Evolutionary conservation across 2,113 vertebrate genomes (phyloP).

Genomic region (Podarcis muralis): DNA sequence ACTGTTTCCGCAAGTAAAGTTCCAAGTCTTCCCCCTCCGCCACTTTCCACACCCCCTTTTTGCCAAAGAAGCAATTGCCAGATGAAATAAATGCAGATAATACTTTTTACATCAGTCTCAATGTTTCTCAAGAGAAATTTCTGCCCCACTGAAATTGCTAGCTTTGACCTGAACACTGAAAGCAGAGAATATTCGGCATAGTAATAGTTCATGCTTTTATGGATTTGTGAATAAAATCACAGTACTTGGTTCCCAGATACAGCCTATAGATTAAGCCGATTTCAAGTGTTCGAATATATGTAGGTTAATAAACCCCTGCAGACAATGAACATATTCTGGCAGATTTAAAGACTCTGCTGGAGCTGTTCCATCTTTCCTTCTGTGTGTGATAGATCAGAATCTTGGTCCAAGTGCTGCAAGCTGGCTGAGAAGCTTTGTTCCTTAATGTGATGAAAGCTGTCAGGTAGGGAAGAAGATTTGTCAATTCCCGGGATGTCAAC

Average conservation of each 20-base stretch:
- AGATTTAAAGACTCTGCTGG: slow-evolving; percentile 33
- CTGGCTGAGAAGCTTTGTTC: slow-evolving; percentile 37
- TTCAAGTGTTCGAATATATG: not conserved
- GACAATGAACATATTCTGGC: slow-evolving; percentile 13
- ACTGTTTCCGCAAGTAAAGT: not conserved
- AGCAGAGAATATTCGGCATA: not conserved
- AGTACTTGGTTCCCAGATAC: not conserved
- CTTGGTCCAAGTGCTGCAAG: slow-evolving; percentile 27
- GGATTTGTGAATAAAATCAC: not conserved
- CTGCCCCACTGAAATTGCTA: not conserved
- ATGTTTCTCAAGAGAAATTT: not conserved
- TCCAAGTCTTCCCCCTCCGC: too few relatives aligned
- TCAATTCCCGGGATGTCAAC: slow-evolving; percentile 27
- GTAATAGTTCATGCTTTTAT: not conserved
- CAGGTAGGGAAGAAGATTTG: slow-evolving; percentile 53
- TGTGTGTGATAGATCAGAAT: slow-evolving; percentile 42
- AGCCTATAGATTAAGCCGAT: not conserved
- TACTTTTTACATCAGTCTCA: not conserved
- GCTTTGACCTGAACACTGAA: not conserved
- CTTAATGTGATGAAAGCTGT: slow-evolving; percentile 48
- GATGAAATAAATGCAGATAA: not conserved
- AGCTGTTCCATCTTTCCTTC: slow-evolving; percentile 2
- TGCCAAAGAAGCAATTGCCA: not conserved
- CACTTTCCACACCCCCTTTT: too few relatives aligned
- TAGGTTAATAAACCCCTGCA: not conserved